Base-by-base conservation (phyloP, 2,888 invertebrate species). In the Leptopilina drosophilae region DNA sequence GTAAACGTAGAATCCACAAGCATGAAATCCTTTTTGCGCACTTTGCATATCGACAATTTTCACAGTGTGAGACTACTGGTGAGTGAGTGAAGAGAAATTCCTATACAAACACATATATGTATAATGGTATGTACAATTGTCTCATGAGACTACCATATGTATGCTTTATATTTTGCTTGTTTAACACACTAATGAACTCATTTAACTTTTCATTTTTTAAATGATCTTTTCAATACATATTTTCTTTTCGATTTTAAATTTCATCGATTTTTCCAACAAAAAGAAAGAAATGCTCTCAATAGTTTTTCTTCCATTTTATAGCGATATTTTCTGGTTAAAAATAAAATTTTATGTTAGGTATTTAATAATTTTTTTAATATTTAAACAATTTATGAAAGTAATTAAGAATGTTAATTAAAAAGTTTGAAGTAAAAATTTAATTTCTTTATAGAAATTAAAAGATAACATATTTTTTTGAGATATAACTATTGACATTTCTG, bases 1-100 rank as follows among this genome's bases (percentile, higher is more conserved):
- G 53, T 73, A 9, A 56, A 26, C 26, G 20, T 7, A 53, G 69
- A 53, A 73, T 73, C 53, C 26, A 26, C 33, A 14, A 73, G 69
- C 33, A 73, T 26, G 49, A 73, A 73, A 73, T 73, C 69, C 69
- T 73, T 73, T 73, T 53, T 26, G 53, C 69, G 20, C 69, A 73
- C 69, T 73, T 53, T 73, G 69, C 69, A 73, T 73, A 73, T 73
- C 69, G 69, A 73, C 69, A 73, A 73, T 73, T 73, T 73, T 26
- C 33, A 26, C 33, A 46, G 8, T 46, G 53, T 69, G 67, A 69
- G 67, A 20, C 46, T n/a, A 33, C 33, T 33, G 33, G 33, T 33
- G 33, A 33, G 33, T 33, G 67, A 20, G 26, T 69, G 20, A 20
- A 69, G 67, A 73, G 69, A 56, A 53, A 73, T 73, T 73, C 69